phyloP scores from a whole-genome alignment of 2,113 vertebrate species.

The Oreocharis arfaki region DNA sequence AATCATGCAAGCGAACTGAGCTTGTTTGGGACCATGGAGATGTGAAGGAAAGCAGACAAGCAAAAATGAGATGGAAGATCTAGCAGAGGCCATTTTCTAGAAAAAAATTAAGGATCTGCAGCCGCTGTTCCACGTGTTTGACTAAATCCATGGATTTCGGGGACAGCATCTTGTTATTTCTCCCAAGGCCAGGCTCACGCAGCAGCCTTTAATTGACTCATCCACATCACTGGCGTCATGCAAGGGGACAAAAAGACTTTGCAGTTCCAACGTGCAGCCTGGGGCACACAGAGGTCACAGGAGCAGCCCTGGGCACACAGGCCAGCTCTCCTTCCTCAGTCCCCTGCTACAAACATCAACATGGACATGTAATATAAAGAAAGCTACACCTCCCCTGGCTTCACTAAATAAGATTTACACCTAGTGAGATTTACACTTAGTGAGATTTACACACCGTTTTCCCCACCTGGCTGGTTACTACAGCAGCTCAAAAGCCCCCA shows the following conservation, averaged over 20 bases:
- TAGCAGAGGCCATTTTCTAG: neutral
- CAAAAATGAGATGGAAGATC: neutral
- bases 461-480: neutral
- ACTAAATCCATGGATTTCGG: neutral
- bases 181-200: neutral
- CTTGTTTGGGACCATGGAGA: neutral
- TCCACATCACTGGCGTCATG: neutral
- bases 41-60: neutral
- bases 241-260: neutral
- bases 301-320: neutral
- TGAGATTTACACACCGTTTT: neutral
- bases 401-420: neutral
- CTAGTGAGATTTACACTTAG: too few species aligned
- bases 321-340: neutral
- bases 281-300: neutral
- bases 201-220: constrained; percentile 13
- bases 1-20: neutral
- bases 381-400: neutral
- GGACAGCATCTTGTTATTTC: neutral
- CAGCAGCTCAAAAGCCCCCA: neutral
- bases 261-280: neutral
- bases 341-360: accelerated
- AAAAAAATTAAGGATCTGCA: neutral
- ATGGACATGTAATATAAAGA: accelerated
- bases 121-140: neutral